Evolutionary conservation across 1,140 invertebrate species (phyloP).

Genomic region (Schlechtendalia chinensis): DNA sequence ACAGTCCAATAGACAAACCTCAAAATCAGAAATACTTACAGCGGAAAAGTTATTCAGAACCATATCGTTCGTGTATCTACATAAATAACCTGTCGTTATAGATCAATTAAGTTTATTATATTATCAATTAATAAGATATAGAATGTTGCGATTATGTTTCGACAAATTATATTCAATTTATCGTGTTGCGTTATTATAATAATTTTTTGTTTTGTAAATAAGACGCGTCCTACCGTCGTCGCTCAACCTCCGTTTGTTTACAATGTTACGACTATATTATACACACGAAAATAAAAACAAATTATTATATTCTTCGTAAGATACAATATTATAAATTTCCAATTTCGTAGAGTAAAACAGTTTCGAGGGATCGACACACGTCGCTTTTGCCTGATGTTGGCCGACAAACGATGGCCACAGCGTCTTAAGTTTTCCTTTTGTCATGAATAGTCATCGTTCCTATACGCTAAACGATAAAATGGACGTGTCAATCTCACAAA

Average conservation of each 20-base stretch:
- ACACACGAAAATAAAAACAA: not conserved
- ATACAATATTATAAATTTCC: constrained; percentile 5
- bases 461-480: too few relatives aligned
- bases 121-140: not conserved
- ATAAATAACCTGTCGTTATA: not conserved
- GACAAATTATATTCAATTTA: not conserved
- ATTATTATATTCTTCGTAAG: not conserved
- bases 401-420: too few relatives aligned
- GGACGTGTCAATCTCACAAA: too few relatives aligned
- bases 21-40: too few relatives aligned
- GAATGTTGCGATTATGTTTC: not conserved
- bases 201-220: constrained; percentile 5
- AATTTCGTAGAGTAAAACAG: too few relatives aligned
- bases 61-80: not conserved
- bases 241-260: constrained; percentile 18
- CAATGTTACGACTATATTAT: not conserved
- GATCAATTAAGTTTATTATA: not conserved
- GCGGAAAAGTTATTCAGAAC: too few relatives aligned
- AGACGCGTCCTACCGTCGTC: not conserved
- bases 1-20: too few relatives aligned
- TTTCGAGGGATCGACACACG: too few relatives aligned
- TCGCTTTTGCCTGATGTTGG: too few relatives aligned
- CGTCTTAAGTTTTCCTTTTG: too few relatives aligned
- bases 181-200: not conserved
- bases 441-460: too few relatives aligned